Evolutionary conservation across 2,113 vertebrate genomes (phyloP).

Genomic region (Equus przewalskii): DNA sequence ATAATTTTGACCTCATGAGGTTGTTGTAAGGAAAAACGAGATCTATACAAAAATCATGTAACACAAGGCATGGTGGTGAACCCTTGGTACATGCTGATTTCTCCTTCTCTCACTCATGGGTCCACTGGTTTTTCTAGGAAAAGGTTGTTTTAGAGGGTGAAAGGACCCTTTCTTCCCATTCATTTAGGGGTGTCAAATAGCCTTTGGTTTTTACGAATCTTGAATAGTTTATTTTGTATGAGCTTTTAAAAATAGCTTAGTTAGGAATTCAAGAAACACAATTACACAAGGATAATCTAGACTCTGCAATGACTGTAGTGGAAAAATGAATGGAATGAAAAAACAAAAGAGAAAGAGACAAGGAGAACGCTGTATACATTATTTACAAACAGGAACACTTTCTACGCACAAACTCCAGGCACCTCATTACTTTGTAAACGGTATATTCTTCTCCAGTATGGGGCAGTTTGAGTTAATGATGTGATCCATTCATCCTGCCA

Average conservation of each 20-base stretch:
- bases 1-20: neutral
- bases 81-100: neutral
- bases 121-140: neutral
- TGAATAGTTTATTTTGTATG: slow-evolving; percentile 55
- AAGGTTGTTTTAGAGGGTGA: slow-evolving; percentile 51
- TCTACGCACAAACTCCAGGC: neutral
- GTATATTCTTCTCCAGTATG: slow-evolving; percentile 41
- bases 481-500: neutral
- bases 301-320: neutral
- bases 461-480: slow-evolving; percentile 41
- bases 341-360: neutral
- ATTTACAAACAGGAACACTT: slow-evolving; percentile 41
- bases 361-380: neutral
- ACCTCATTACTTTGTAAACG: slow-evolving; percentile 35
- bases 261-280: slow-evolving; percentile 53
- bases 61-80: neutral
- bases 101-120: neutral
- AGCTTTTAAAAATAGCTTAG: slow-evolving; percentile 57
- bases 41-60: neutral
- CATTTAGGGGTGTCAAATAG: neutral
- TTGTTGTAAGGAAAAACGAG: neutral
- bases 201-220: slow-evolving; percentile 41
- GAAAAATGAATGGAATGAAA: slow-evolving; percentile 22
- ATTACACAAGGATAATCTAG: slow-evolving; percentile 42
- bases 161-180: slow-evolving; percentile 26